Evolutionary conservation across 2,888 invertebrate genomes (phyloP).

Genomic region (Sepiola atlantica): DNA sequence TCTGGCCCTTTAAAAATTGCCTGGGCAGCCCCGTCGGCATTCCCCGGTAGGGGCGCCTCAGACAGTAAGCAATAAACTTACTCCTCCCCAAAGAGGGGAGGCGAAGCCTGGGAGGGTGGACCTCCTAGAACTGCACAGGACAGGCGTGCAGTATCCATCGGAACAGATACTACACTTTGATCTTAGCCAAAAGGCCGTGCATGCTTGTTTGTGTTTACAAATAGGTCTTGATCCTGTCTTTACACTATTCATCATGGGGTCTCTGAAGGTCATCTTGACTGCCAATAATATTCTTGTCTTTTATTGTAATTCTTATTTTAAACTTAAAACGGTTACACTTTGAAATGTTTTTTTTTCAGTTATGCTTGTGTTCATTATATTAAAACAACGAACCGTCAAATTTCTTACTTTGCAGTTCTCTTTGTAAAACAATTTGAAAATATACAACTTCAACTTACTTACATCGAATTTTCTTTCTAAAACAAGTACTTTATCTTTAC

Average conservation of each 20-base stretch:
- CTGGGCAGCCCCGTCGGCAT: no score
- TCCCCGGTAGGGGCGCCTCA: no score
- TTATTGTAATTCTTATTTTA: not conserved
- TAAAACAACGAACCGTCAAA: not conserved
- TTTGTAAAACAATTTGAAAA: not conserved
- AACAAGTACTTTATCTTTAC: no score
- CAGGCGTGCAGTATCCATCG: no score
- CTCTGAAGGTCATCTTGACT: not conserved
- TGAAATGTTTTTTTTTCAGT: not conserved
- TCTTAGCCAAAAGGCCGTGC: no score
- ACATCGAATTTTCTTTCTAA: not conserved
- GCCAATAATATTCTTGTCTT: not conserved
- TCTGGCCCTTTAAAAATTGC: no score
- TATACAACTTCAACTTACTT: not conserved
- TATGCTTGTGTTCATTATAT: not conserved
- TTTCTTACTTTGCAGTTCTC: not conserved
- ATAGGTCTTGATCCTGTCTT: not conserved
- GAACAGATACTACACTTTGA: no score
- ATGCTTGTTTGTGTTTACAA: not conserved
- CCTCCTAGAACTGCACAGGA: no score
- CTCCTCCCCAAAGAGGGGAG: no score
- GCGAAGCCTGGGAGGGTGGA: no score
- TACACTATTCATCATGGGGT: not conserved
- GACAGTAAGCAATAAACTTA: no score
- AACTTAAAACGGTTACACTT: not conserved